These are phyloP conservation scores for Sebastes elongatus DNA, from an alignment of 2,797 vertebrate species.

Conservation along the genomic window DNA sequence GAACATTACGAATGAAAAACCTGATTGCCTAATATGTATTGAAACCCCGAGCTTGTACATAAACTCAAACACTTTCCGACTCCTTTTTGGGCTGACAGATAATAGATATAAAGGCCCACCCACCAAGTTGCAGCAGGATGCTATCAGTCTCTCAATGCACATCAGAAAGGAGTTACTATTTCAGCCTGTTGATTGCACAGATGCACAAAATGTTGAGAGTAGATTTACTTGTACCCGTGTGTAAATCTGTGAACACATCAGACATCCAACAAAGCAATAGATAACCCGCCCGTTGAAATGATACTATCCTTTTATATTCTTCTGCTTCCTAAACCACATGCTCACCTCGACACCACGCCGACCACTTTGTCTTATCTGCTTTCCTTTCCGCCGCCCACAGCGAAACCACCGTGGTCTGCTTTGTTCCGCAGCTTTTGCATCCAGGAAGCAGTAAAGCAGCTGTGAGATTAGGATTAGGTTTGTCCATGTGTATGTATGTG, in stretches of 20 bases:
- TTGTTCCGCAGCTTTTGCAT: slow-evolving; percentile 12
- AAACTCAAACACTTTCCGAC: background rate
- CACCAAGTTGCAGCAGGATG: slow-evolving; percentile 4
- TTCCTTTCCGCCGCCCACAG: slow-evolving; percentile 20
- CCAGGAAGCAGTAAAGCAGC: slow-evolving; percentile 7
- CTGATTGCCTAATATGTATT: background rate
- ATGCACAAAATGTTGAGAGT: background rate
- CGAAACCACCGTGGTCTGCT: slow-evolving; percentile 1
- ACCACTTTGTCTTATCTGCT: slow-evolving; percentile 19
- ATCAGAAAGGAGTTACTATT: background rate
- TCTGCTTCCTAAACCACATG: background rate
- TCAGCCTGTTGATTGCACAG: background rate
- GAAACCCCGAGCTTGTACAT: background rate
- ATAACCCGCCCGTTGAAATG: background rate
- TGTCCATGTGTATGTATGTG: background rate
- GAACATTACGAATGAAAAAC: background rate
- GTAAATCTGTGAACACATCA: background rate
- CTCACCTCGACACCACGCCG: background rate
- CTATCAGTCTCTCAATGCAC: background rate
- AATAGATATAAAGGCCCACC: slow-evolving; percentile 26
- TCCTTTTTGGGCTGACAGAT: background rate
- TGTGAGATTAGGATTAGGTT: background rate
- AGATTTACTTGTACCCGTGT: background rate
- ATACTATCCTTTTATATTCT: slow-evolving; percentile 14
- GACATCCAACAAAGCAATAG: background rate